These are phyloP conservation scores for Onthophagus sagittarius DNA, from an alignment of 2,888 invertebrate species.

Conservation along the genomic window DNA sequence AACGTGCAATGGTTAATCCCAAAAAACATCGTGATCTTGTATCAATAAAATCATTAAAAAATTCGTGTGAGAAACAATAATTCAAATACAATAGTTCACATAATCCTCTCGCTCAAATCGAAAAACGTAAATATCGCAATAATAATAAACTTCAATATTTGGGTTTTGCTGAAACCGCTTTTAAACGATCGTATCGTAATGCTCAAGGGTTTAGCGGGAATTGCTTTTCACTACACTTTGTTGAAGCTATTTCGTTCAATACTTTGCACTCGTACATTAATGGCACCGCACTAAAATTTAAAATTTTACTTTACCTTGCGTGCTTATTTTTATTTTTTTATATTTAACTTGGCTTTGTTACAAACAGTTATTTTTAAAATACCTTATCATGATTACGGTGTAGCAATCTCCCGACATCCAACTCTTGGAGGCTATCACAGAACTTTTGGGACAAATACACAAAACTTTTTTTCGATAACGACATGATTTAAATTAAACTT, in stretches of 20 bases:
- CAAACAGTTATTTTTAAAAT: slow-evolving; percentile 2
- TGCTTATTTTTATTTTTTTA: no score
- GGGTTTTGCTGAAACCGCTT: slow-evolving; percentile 5
- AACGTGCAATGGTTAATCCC: no score
- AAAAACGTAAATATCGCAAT: not conserved
- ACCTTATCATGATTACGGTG: slow-evolving; percentile 31
- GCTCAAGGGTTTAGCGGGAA: not conserved
- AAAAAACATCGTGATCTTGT: no score
- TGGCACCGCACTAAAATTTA: no score
- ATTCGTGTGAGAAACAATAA: no score
- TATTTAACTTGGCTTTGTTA: no score
- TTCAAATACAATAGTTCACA: no score
- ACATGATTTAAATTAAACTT: not conserved
- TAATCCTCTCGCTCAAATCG: no score
- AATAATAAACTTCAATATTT: slow-evolving; percentile 4
- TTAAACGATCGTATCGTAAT: not conserved
- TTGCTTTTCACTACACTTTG: slow-evolving; percentile 1
- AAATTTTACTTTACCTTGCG: no score
- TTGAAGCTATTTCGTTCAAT: not conserved
- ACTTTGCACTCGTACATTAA: no score
- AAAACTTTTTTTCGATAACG: slow-evolving; percentile 7
- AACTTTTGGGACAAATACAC: slow-evolving; percentile 15
- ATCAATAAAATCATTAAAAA: no score
- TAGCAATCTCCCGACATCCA: slow-evolving; percentile 37
- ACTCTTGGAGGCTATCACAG: slow-evolving; percentile 37